Conservation (phyloP, 2,113 vertebrate species). For the Ctenomys sociabilis region DNA sequence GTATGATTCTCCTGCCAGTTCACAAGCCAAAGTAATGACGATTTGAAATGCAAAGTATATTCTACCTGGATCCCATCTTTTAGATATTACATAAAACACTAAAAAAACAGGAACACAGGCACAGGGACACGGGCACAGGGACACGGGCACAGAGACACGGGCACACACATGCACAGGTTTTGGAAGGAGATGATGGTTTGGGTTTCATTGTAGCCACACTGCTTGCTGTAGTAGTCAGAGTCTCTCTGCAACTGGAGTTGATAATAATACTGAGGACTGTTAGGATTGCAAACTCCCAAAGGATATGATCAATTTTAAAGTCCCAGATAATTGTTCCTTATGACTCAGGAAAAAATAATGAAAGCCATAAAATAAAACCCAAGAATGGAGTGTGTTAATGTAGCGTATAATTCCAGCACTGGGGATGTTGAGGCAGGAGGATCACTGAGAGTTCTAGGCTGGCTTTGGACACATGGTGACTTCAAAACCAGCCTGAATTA, state of each 20-base stretch:
- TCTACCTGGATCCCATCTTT: background rate
- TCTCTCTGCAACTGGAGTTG: constrained; percentile 29
- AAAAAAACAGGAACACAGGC: background rate
- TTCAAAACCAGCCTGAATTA: background rate
- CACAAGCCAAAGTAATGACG: background rate
- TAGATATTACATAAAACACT: background rate
- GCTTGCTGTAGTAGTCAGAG: background rate
- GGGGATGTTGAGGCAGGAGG: background rate
- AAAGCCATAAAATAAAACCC: constrained; percentile 48
- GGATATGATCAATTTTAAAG: background rate
- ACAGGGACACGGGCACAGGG: background rate
- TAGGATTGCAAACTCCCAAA: constrained; percentile 7
- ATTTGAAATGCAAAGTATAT: constrained; percentile 38
- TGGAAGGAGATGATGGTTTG: background rate
- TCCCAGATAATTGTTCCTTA: background rate
- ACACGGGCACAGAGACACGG: background rate
- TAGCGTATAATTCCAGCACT: background rate
- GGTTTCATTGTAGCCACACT: background rate
- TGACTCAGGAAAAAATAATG: constrained; percentile 48
- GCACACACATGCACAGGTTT: background rate
- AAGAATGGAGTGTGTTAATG: background rate
- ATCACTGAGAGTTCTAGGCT: background rate
- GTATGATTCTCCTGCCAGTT: background rate
- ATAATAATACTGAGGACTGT: background rate
- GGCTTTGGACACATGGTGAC: background rate